These are phyloP conservation scores for Liopterus haemorrhoidalis DNA, from an alignment of 2,888 invertebrate genomes.

Conservation along the genomic window DNA sequence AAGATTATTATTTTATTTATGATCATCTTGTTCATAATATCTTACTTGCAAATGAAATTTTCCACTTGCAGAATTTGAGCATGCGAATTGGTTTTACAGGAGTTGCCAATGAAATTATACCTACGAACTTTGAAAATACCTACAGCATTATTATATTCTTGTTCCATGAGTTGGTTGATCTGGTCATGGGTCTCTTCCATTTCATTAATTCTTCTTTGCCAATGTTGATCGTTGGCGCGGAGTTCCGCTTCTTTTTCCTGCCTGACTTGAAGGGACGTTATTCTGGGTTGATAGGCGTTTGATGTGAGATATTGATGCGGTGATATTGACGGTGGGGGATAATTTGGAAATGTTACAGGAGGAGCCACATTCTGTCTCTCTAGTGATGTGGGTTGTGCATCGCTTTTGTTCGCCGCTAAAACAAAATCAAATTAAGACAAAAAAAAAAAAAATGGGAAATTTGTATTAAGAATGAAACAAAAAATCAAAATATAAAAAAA, in stretches of 20 bases:
- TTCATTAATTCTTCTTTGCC: slow-evolving; percentile 52
- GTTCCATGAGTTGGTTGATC: slow-evolving; percentile 52
- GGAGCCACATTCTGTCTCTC: slow-evolving; percentile 20
- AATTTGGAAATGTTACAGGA: slow-evolving; percentile 7
- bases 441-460: too few species aligned
- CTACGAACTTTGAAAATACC: slow-evolving; percentile 28
- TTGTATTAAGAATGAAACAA: too few species aligned
- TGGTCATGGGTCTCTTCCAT: slow-evolving; percentile 53
- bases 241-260: slow-evolving; percentile 56
- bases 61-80: neutral
- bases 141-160: slow-evolving; percentile 54
- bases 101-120: neutral
- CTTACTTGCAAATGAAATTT: neutral
- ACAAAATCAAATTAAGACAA: slow-evolving; percentile 13
- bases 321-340: slow-evolving; percentile 7
- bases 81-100: neutral
- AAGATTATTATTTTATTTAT: neutral
- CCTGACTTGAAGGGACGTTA: slow-evolving; percentile 44
- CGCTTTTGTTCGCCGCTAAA: slow-evolving; percentile 8
- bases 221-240: slow-evolving; percentile 54
- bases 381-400: too few species aligned
- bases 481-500: too few species aligned
- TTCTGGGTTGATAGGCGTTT: slow-evolving; percentile 41
- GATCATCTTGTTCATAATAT: neutral
- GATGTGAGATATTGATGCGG: slow-evolving; percentile 26